Evolutionary conservation across 2,888 invertebrate genomes (phyloP).

Genomic region (Rhodophaea formosa): DNA sequence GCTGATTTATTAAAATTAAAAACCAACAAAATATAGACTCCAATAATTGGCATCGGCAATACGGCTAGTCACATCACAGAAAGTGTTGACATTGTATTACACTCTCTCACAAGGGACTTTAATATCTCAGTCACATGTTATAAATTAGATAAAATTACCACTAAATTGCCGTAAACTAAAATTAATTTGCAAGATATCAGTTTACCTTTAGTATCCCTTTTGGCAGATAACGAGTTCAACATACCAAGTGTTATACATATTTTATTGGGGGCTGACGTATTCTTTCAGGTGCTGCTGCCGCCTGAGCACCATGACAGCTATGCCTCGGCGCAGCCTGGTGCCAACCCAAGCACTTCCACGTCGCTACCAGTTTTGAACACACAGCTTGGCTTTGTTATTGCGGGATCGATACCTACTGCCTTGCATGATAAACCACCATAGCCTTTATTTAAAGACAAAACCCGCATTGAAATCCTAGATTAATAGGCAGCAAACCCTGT

Average conservation of each 20-base stretch:
- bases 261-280: slow-evolving; percentile 22
- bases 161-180: slow-evolving; percentile 17
- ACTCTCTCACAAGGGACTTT: slow-evolving; percentile 7
- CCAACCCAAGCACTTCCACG: no score
- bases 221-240: slow-evolving; percentile 11
- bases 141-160: slow-evolving; percentile 9
- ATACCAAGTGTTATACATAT: slow-evolving; percentile 15
- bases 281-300: slow-evolving; percentile 22
- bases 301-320: background rate
- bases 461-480: no score
- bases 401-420: slow-evolving; percentile 12
- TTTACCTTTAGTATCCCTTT: background rate
- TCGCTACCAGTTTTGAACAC: no score
- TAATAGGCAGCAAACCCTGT: background rate
- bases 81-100: background rate
- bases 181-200: slow-evolving; percentile 6
- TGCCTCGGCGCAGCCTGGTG: no score
- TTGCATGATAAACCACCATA: slow-evolving; percentile 1
- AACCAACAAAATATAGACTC: background rate
- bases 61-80: background rate
- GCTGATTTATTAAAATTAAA: background rate
- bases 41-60: background rate
- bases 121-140: slow-evolving; percentile 9
- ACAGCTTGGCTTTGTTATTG: no score
- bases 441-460: background rate